Percentiles rank a stretch among this genome's conserved stretches.
These are phyloP conservation scores for Babyrousa celebensis DNA, from an alignment of 2,797 vertebrate genomes.

Conservation along the genomic window DNA sequence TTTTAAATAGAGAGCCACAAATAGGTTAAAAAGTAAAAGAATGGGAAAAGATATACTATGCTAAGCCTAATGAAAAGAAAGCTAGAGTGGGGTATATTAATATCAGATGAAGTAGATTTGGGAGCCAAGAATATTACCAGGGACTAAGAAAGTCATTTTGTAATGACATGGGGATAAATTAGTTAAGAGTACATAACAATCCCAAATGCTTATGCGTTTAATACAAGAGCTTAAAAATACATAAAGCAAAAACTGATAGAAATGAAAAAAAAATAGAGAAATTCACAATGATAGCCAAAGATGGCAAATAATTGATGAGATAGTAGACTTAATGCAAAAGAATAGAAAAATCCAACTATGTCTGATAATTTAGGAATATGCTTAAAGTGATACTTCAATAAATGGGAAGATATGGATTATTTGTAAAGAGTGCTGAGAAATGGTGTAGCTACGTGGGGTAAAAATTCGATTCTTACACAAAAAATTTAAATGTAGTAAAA, in stretches of 20 bases:
- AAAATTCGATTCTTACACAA: background rate
- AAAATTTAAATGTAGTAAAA: background rate
- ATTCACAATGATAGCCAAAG: background rate
- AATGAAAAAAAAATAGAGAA: background rate
- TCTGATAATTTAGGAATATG: background rate
- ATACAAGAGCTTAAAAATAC: background rate
- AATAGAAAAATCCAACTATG: slow-evolving; percentile 13
- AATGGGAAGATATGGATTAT: background rate
- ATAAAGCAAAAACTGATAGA: background rate
- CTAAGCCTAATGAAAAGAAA: slow-evolving; percentile 19
- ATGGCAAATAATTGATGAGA: background rate
- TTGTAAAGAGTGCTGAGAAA: background rate
- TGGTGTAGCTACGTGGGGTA: background rate
- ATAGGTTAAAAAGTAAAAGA: slow-evolving; percentile 28
- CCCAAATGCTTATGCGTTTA: background rate
- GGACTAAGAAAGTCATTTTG: background rate
- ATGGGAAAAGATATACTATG: background rate
- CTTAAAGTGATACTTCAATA: background rate
- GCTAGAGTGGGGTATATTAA: background rate
- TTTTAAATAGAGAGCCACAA: background rate
- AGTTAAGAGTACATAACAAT: background rate
- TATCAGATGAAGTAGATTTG: background rate
- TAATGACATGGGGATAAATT: background rate
- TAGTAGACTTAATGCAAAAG: background rate
- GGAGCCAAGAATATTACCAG: background rate